These are phyloP conservation scores for Drosophila antonietae DNA, from an alignment of 2,888 invertebrate genomes.

Conservation along the genomic window DNA sequence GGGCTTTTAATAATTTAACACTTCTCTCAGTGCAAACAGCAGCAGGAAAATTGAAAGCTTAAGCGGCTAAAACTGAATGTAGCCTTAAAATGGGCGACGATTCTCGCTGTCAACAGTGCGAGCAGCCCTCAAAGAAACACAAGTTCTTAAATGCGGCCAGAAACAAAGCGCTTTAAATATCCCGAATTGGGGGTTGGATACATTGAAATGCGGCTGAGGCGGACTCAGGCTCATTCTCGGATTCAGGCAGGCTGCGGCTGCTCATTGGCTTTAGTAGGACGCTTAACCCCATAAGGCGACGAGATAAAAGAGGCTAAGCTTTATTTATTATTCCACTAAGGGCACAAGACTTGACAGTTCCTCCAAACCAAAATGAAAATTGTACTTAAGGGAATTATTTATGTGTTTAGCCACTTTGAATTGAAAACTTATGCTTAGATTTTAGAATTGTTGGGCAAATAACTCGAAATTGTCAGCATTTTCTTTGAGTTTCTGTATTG, in stretches of 20 bases:
- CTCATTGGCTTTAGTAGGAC: slow-evolving; percentile 59
- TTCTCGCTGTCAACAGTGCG: slow-evolving; percentile 34
- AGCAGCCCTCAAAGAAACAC: slow-evolving; percentile 17
- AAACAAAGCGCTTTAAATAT: slow-evolving; percentile 62
- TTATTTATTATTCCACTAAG: slow-evolving; percentile 64
- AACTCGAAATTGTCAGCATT: neutral
- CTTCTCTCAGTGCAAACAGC: slow-evolving; percentile 32
- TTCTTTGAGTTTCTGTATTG: neutral
- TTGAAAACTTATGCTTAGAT: slow-evolving; percentile 4
- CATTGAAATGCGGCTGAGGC: slow-evolving; percentile 30
- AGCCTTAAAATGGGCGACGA: slow-evolving; percentile 31
- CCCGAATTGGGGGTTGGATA: slow-evolving; percentile 11
- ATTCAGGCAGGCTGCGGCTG: slow-evolving; percentile 6
- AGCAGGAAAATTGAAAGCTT: slow-evolving; percentile 63
- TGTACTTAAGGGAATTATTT: slow-evolving; percentile 15
- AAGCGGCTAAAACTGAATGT: slow-evolving; percentile 46
- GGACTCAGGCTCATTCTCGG: neutral
- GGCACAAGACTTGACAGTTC: slow-evolving; percentile 16
- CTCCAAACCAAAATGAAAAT: slow-evolving; percentile 4
- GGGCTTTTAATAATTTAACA: slow-evolving; percentile 67
- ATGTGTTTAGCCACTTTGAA: slow-evolving; percentile 5
- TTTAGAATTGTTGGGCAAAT: neutral
- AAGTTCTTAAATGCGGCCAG: slow-evolving; percentile 24
- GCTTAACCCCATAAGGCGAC: slow-evolving; percentile 66
- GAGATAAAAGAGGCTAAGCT: slow-evolving; percentile 59